Evolutionary conservation across 2,888 invertebrate genomes (phyloP).

Genomic region (Metacarcinus magister): DNA sequence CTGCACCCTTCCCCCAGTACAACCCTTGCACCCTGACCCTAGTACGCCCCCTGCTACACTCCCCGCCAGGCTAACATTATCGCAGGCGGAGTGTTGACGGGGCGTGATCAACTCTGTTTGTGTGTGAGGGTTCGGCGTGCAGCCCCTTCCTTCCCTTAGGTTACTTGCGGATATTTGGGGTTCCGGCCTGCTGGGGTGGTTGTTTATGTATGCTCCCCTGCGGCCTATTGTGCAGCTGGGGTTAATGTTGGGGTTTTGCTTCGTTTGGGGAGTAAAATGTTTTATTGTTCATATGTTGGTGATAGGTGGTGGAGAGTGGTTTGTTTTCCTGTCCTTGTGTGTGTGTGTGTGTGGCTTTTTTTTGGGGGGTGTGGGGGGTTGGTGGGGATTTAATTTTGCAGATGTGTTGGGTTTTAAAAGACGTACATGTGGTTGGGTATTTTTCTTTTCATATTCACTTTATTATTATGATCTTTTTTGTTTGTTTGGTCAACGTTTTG

Average conservation of each 20-base stretch:
- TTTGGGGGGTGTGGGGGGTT: not conserved
- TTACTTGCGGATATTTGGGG: slow-evolving; percentile 27
- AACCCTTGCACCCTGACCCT: not conserved
- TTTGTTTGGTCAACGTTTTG: not conserved
- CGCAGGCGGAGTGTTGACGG: not conserved
- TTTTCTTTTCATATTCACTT: no score
- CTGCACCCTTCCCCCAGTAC: not conserved
- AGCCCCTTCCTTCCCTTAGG: not conserved
- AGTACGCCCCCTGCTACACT: not conserved
- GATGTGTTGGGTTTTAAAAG: not conserved
- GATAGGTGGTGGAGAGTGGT: not conserved
- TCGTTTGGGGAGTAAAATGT: not conserved
- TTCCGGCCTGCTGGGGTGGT: not conserved
- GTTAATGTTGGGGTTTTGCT: not conserved
- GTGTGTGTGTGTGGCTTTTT: not conserved
- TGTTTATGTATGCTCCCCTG: not conserved
- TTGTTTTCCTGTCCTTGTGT: not conserved
- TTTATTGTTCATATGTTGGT: no score
- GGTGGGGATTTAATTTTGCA: not conserved
- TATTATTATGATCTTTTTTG: not conserved
- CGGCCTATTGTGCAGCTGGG: not conserved
- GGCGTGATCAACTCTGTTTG: not conserved
- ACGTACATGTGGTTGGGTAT: not conserved
- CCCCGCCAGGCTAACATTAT: not conserved
- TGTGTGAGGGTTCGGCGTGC: not conserved